phyloP scores from a whole-genome alignment of 2,797 vertebrate species.

The Corythornis leucogaster region DNA sequence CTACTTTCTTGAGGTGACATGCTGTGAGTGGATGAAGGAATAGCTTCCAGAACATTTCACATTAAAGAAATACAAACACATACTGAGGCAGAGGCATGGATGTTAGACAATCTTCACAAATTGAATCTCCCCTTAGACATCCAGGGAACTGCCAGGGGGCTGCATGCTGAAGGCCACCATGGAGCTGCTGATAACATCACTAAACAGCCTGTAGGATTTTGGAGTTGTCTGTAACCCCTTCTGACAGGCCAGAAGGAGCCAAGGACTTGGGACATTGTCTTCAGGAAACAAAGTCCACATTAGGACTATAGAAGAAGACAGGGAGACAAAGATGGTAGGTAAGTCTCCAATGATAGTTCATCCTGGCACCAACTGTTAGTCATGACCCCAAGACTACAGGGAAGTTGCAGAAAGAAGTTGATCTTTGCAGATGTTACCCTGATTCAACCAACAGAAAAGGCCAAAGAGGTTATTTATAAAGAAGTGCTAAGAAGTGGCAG shows the following conservation, averaged over 20 bases:
- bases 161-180: background rate
- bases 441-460: background rate
- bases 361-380: background rate
- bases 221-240: background rate
- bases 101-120: background rate
- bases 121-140: background rate
- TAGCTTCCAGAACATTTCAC: background rate
- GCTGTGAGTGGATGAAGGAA: background rate
- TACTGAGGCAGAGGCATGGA: background rate
- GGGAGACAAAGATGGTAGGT: background rate
- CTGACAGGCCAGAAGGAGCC: background rate
- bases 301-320: background rate
- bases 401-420: background rate
- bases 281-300: background rate
- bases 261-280: background rate
- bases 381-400: background rate
- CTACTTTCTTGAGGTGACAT: background rate
- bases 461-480: slow-evolving; percentile 4
- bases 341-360: background rate
- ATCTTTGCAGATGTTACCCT: background rate
- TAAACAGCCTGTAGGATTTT: background rate
- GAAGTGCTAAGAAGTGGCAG: background rate
- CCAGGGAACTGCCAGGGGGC: background rate
- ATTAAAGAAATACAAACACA: background rate
- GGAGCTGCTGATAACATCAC: background rate